Evolutionary conservation across 2,797 vertebrate genomes (phyloP).

Genomic region (Cynodonichthys magdalenae): DNA sequence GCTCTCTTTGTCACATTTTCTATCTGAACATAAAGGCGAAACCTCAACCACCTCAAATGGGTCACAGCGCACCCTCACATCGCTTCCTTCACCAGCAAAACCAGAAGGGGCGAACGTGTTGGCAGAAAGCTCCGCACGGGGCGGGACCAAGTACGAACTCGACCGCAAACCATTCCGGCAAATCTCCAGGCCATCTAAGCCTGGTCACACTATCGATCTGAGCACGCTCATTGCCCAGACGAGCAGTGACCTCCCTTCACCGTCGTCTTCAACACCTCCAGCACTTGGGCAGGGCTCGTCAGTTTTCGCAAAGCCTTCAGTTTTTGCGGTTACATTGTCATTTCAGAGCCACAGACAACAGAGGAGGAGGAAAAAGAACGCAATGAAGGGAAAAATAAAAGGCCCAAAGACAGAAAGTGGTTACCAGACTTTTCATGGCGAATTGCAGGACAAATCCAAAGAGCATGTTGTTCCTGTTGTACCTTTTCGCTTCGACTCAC

Average conservation of each 20-base stretch:
- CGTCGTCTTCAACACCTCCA: constrained; percentile 49
- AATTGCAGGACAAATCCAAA: constrained; percentile 79
- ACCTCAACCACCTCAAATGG: constrained; percentile 67
- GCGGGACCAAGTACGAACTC: constrained; percentile 17
- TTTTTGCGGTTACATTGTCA: constrained; percentile 90
- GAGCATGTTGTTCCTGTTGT: constrained; percentile 79
- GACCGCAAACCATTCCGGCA: constrained; percentile 62
- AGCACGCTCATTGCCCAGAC: constrained; percentile 80
- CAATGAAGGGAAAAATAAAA: constrained; percentile 30
- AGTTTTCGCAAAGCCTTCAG: constrained; percentile 88
- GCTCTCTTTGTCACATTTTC: constrained; percentile 82
- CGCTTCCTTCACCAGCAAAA: constrained; percentile 63
- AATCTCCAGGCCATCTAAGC: constrained; percentile 40
- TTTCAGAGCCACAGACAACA: constrained; percentile 77
- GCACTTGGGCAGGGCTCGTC: constrained; percentile 40
- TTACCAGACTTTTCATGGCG: constrained; percentile 79
- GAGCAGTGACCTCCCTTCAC: constrained; percentile 47
- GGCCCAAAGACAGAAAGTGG: constrained; percentile 29
- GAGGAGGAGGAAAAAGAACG: constrained; percentile 68
- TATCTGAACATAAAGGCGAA: constrained; percentile 74
- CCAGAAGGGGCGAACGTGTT: constrained; percentile 45
- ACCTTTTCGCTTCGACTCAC: constrained; percentile 91
- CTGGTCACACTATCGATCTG: constrained; percentile 81
- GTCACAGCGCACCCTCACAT: constrained; percentile 58
- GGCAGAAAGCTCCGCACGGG: constrained; percentile 22